Conservation (phyloP, 2,888 invertebrate species). For the Poecilobothrus nobilitatus region DNA sequence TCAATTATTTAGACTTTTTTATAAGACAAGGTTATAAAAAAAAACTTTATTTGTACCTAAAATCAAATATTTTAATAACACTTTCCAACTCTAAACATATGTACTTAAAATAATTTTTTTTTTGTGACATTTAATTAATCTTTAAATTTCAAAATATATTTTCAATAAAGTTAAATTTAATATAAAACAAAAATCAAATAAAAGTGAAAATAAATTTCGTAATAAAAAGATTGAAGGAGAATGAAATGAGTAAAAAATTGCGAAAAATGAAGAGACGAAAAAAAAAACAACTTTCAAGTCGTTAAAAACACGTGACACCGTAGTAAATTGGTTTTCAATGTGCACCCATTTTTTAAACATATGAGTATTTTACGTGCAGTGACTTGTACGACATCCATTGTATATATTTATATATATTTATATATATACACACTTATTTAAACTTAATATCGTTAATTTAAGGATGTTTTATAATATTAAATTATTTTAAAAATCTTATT, state of each 20-base stretch:
- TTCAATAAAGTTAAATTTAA: too few species aligned
- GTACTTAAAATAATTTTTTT: too few species aligned
- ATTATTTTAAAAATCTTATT: background rate
- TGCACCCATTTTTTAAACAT: background rate
- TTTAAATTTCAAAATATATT: too few species aligned
- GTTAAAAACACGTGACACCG: conserved; percentile 3
- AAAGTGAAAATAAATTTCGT: too few species aligned
- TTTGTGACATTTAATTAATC: too few species aligned
- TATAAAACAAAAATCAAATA: too few species aligned
- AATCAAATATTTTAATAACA: too few species aligned
- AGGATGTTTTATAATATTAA: background rate
- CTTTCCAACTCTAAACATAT: too few species aligned
- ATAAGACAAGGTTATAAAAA: too few species aligned
- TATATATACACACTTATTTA: background rate
- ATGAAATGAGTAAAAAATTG: background rate
- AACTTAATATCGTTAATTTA: background rate
- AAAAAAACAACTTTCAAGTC: background rate
- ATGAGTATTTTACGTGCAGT: background rate
- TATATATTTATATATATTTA: too few species aligned
- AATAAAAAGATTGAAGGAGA: background rate
- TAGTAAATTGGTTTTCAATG: background rate
- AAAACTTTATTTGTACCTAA: too few species aligned
- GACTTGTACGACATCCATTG: background rate
- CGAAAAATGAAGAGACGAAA: background rate
- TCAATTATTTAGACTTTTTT: too few species aligned